Evolutionary conservation across 2,888 invertebrate species (phyloP).

Genomic region (Mesorhabditis belari): DNA sequence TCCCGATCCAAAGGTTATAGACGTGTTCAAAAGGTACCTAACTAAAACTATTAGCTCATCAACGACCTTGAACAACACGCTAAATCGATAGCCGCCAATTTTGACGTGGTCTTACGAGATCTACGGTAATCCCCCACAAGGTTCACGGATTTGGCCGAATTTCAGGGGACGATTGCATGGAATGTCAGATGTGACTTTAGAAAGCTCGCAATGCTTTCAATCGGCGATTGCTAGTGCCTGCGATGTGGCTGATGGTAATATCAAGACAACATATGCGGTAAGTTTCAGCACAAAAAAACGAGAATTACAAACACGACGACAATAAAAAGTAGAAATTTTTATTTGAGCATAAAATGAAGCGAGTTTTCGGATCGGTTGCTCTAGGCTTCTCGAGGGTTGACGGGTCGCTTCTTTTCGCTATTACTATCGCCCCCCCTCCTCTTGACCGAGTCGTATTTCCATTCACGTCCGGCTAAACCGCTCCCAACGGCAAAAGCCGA

Average conservation of each 20-base stretch:
- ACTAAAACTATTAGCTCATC: slow-evolving; percentile 18
- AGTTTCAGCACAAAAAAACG: neutral
- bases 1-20: slow-evolving; percentile 24
- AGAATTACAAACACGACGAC: neutral
- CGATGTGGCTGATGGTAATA: slow-evolving; percentile 45
- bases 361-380: no score
- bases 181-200: slow-evolving; percentile 46
- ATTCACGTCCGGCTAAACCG: no score
- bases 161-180: slow-evolving; percentile 40
- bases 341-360: no score
- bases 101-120: slow-evolving; percentile 45
- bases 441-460: no score
- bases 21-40: neutral
- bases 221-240: slow-evolving; percentile 37
- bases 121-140: slow-evolving; percentile 23
- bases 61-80: slow-evolving; percentile 42
- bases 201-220: slow-evolving; percentile 42
- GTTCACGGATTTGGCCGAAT: neutral
- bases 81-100: slow-evolving; percentile 37
- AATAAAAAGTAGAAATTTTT: neutral
- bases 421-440: no score
- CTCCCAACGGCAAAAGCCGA: no score
- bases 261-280: slow-evolving; percentile 44
- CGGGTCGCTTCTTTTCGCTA: no score
- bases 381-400: no score